These are phyloP conservation scores for Sialis lutaria DNA, from an alignment of 2,888 invertebrate genomes.

Conservation along the genomic window DNA sequence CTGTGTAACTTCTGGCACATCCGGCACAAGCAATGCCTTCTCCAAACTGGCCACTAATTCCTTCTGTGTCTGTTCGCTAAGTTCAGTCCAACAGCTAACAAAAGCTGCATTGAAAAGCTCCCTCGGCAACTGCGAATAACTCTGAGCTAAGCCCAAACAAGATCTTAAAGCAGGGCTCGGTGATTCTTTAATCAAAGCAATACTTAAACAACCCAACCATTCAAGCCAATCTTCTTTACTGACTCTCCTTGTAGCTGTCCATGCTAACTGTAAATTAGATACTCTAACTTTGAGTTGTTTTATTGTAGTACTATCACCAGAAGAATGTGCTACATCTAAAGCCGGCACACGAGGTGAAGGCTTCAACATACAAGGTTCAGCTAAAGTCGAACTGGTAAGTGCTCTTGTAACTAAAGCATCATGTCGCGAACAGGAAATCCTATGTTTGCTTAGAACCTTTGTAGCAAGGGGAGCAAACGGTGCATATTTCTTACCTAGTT, in stretches of 20 bases:
- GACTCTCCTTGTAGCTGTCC: slow-evolving; percentile 82
- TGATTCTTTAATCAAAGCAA: slow-evolving; percentile 86
- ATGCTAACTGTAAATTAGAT: slow-evolving; percentile 69
- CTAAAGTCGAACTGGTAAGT: slow-evolving; percentile 8
- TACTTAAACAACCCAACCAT: slow-evolving; percentile 83
- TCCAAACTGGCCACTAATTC: slow-evolving; percentile 76
- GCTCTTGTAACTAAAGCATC: slow-evolving; percentile 8
- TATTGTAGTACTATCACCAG: slow-evolving; percentile 53
- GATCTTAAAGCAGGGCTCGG: slow-evolving; percentile 87
- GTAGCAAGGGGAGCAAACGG: slow-evolving; percentile 78
- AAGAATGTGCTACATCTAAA: slow-evolving; percentile 45
- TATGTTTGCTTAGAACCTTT: slow-evolving; percentile 63
- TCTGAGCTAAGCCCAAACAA: slow-evolving; percentile 82
- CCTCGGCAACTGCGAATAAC: slow-evolving; percentile 85
- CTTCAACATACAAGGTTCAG: slow-evolving; percentile 4
- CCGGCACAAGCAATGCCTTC: slow-evolving; percentile 80
- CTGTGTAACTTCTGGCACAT: slow-evolving; percentile 90
- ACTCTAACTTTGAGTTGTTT: slow-evolving; percentile 71
- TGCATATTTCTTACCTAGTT: slow-evolving; percentile 52
- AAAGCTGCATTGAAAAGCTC: slow-evolving; percentile 98
- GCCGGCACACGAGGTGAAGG: slow-evolving; percentile 1
- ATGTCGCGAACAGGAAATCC: slow-evolving; percentile 45
- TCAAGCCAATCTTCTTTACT: slow-evolving; percentile 99
- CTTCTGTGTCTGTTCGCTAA: slow-evolving; percentile 60
- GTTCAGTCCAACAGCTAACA: slow-evolving; percentile 96